Percentiles rank a stretch among this genome's conserved stretches.
Evolutionary conservation across 2,888 invertebrate species (phyloP).

Genomic region (Muscina levida): DNA sequence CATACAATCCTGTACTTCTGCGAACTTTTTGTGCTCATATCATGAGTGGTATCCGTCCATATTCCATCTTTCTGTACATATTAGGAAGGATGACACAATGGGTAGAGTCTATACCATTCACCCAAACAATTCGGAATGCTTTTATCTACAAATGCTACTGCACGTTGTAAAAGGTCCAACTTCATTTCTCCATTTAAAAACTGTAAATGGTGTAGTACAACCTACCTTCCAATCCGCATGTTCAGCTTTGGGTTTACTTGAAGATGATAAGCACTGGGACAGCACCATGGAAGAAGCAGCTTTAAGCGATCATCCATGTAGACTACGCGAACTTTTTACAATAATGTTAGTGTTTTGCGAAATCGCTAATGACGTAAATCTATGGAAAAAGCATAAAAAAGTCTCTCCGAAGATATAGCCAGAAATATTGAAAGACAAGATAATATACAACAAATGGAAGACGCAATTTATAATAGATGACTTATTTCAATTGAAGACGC

Average conservation of each 20-base stretch:
- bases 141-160: constrained; percentile 36
- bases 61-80: neutral
- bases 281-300: constrained; percentile 45
- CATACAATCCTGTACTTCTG: constrained; percentile 25
- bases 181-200: constrained; percentile 33
- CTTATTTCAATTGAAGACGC: constrained; percentile 30
- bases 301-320: constrained; percentile 39
- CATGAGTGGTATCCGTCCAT: constrained; percentile 23
- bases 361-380: constrained; percentile 36
- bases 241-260: constrained; percentile 45
- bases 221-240: constrained; percentile 34
- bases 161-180: constrained; percentile 40
- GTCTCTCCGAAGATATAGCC: constrained; percentile 40
- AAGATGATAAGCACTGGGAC: constrained; percentile 57
- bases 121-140: constrained; percentile 43
- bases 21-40: constrained; percentile 33
- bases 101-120: constrained; percentile 50
- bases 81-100: constrained; percentile 33
- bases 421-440: neutral
- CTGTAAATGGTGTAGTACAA: constrained; percentile 34
- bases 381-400: constrained; percentile 46
- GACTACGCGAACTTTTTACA: constrained; percentile 47
- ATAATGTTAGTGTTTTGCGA: constrained; percentile 50
- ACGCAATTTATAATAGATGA: constrained; percentile 28
- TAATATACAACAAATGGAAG: constrained; percentile 5